These are phyloP conservation scores for Mionectes olivaceus DNA, from an alignment of 2,797 vertebrate species.

Conservation along the genomic window DNA sequence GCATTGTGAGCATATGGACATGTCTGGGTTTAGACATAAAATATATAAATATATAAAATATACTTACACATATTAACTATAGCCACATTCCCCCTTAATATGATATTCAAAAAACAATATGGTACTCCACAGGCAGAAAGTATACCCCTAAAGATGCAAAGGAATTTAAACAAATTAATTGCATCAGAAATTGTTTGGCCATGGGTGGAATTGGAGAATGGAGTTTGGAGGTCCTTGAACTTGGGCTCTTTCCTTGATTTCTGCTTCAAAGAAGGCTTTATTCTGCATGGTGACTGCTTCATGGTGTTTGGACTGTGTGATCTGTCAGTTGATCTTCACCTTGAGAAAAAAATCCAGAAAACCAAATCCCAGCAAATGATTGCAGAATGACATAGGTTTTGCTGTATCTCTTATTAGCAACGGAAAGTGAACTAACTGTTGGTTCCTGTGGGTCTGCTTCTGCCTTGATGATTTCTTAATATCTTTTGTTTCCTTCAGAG, in stretches of 20 bases:
- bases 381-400: not conserved
- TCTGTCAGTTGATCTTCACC: not conserved
- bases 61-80: not conserved
- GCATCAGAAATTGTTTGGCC: not conserved
- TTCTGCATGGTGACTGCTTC: not conserved
- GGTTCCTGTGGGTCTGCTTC: not conserved
- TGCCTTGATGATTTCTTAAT: conserved; percentile 41
- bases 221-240: not conserved
- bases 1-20: not conserved
- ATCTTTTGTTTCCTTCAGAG: conserved; percentile 56
- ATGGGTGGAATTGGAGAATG: not conserved
- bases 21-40: not conserved
- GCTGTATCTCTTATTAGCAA: not conserved
- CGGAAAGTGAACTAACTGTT: conserved; percentile 10
- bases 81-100: not conserved
- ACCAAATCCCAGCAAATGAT: not conserved
- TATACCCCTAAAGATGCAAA: not conserved
- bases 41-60: no score
- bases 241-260: not conserved
- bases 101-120: not conserved
- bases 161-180: not conserved
- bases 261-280: not conserved
- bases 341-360: not conserved
- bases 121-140: not conserved
- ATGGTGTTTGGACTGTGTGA: not conserved